phyloP scores from a whole-genome alignment of 2,113 vertebrate species.

The Vulpes vulpes region DNA sequence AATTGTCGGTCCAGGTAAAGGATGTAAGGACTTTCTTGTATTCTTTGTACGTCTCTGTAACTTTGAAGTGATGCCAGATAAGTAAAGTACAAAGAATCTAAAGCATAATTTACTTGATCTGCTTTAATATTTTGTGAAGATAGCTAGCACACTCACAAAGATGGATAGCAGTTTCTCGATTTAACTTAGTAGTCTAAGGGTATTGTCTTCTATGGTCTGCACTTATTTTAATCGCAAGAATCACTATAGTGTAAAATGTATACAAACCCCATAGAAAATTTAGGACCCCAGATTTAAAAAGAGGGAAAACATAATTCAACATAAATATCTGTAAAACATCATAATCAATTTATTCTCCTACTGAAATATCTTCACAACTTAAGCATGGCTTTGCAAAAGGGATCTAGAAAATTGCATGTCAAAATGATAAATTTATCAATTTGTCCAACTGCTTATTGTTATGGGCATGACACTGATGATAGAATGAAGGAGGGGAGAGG shows the following conservation, averaged over 20 bases:
- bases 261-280: slow-evolving; percentile 24
- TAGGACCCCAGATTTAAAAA: slow-evolving; percentile 10
- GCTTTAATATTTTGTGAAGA: background rate
- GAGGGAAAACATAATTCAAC: slow-evolving; percentile 27
- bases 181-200: background rate
- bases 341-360: slow-evolving; percentile 81
- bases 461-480: slow-evolving; percentile 72
- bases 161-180: background rate
- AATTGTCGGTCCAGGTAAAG: background rate
- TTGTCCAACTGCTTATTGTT: slow-evolving; percentile 84
- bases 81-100: background rate
- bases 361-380: slow-evolving; percentile 77
- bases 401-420: slow-evolving; percentile 84
- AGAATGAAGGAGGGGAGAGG: slow-evolving; percentile 67
- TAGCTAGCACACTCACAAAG: background rate
- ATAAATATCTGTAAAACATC: slow-evolving; percentile 71
- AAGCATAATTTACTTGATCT: background rate
- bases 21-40: background rate
- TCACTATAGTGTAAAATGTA: slow-evolving; percentile 19
- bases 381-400: slow-evolving; percentile 81
- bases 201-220: background rate
- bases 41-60: background rate
- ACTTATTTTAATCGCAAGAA: background rate
- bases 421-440: slow-evolving; percentile 87
- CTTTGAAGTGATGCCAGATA: background rate